Base-by-base conservation (phyloP, 1,140 invertebrate species). In the Brachionus angularis region DNA sequence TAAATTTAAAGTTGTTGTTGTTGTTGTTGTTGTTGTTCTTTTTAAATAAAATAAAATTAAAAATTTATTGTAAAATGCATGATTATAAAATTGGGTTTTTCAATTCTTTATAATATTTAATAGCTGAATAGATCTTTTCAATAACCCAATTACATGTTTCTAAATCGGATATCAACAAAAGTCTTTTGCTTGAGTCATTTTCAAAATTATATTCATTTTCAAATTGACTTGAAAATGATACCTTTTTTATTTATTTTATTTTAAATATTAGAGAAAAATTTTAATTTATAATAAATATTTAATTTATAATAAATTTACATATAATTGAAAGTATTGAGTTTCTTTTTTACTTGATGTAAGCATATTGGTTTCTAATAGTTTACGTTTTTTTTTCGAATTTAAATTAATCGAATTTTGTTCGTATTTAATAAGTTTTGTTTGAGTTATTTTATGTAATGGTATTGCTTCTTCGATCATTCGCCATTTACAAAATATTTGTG, bases 401-500 rank as follows among this genome's bases (percentile, higher is more conserved):
- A n/a, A n/a, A n/a, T n/a, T n/a, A n/a, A n/a, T n/a, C n/a, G n/a
- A n/a, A n/a, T n/a, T n/a, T n/a, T n/a, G n/a, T 29, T 58, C 53
- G 21, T 39, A 58, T n/a, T 31, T 16, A 14, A 58, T n/a, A 39
- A 58, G 18, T 39, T 5, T n/a, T 1, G 33, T 18, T 18, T 14
- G 18, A 10, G 39, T 67, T 36, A 67, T 33, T 21, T 33, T 46
- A 12, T 67, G 62, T 16, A 67, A 21, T 47, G 39, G 62, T 47
- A 67, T 5, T 2, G 21, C n/a, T 25, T 67, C 12, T 21, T 47
- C 39, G 2, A 67, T n/a, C 23, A 67, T 8, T 47, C 33, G 46
- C 62, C 62, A 67, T 36, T 67, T n/a, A 47, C n/a, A 47, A 21
- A 67, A 47, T 34, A 67, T 67, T 67, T 67, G 62, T 27, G 62